Conservation (phyloP, 2,113 vertebrate genomes). For the Kobus ellipsiprymnus region DNA sequence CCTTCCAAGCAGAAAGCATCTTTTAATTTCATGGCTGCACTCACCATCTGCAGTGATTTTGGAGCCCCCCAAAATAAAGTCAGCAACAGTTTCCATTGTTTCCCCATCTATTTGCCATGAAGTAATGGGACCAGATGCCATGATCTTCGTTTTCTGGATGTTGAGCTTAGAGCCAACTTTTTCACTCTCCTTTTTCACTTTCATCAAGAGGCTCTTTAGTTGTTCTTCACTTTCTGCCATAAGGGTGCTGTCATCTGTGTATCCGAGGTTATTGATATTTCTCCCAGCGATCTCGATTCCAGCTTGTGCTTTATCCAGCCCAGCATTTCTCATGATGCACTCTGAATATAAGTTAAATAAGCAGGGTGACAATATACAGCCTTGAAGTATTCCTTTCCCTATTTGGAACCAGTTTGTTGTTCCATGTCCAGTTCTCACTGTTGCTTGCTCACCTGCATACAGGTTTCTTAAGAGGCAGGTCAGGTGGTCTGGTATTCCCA, state of each 20-base stretch:
- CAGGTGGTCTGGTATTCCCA: neutral
- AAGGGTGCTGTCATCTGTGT: neutral
- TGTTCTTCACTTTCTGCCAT: neutral
- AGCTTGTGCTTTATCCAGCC: neutral
- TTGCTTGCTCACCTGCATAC: neutral
- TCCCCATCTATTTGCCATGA: neutral
- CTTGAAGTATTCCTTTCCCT: rapidly evolving
- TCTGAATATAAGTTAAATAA: neutral
- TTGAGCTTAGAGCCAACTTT: neutral
- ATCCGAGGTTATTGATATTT: neutral
- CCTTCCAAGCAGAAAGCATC: neutral
- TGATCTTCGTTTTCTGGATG: neutral
- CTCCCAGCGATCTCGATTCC: rapidly evolving
- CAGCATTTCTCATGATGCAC: neutral
- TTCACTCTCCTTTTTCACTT: neutral
- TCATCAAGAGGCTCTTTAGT: neutral
- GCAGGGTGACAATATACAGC: neutral
- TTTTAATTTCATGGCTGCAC: neutral
- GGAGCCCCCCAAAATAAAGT: neutral
- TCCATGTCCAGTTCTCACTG: neutral
- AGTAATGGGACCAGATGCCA: neutral
- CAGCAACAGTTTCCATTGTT: neutral
- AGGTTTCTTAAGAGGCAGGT: neutral
- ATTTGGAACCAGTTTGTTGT: neutral
- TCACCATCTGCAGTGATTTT: neutral